A percentile compares a stretch with the other conserved stretches of the same genome.
Evolutionary conservation across 1,140 invertebrate genomes (phyloP).

Genomic region (Drosophila parvula): DNA sequence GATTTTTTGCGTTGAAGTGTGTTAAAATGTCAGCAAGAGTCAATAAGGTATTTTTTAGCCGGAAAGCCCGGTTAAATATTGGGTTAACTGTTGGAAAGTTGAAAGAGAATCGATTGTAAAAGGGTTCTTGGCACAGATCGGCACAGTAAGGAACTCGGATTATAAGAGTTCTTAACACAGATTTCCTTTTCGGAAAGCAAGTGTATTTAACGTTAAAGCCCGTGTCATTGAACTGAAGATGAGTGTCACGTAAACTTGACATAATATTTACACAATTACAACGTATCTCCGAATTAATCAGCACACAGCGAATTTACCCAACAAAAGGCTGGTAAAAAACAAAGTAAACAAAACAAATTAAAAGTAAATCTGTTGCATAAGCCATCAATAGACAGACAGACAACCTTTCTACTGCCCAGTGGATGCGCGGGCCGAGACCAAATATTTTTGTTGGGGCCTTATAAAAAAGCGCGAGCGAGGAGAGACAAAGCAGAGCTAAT

Average conservation of each 20-base stretch:
- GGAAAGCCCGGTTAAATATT: constrained; percentile 40
- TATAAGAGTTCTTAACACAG: constrained; percentile 33
- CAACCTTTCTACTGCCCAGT: constrained; percentile 62
- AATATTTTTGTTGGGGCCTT: constrained; percentile 41
- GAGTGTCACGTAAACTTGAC: constrained; percentile 42
- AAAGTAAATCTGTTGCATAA: constrained; percentile 66
- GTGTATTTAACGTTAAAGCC: constrained; percentile 7
- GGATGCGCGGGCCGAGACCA: constrained; percentile 42
- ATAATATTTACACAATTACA: constrained; percentile 53
- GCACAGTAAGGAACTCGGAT: not conserved
- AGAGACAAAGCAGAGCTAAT: constrained; percentile 64
- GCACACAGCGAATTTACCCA: constrained; percentile 36
- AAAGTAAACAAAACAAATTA: constrained; percentile 55
- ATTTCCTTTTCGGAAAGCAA: constrained; percentile 6
- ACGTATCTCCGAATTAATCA: constrained; percentile 45
- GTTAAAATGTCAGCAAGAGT: constrained; percentile 62
- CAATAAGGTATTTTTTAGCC: constrained; percentile 41
- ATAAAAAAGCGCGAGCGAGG: constrained; percentile 46
- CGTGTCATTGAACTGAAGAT: constrained; percentile 23
- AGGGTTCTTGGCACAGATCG: constrained; percentile 34
- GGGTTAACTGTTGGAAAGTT: constrained; percentile 50
- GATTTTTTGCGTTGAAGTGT: constrained; percentile 31
- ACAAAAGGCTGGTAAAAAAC: constrained; percentile 27
- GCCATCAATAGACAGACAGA: constrained; percentile 13
- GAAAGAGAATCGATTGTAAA: constrained; percentile 19